phyloP scores from a whole-genome alignment of 2,888 invertebrate species.

The Drosophila borborema region DNA sequence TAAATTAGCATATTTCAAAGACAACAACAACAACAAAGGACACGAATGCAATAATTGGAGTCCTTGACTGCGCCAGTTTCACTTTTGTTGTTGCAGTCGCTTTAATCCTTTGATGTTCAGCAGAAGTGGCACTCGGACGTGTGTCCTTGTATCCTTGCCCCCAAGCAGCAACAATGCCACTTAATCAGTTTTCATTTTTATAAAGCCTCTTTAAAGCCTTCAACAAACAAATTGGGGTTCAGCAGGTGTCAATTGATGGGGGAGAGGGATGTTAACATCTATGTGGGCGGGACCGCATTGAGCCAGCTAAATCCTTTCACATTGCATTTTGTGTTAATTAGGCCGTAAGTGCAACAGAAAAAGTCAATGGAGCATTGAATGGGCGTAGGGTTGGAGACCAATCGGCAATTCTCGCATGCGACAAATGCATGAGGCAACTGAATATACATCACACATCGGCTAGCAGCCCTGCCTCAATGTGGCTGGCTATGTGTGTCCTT shows the following conservation, averaged over 20 bases:
- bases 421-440: slow-evolving; percentile 48
- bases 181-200: slow-evolving; percentile 57
- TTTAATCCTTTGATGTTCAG: slow-evolving; percentile 80
- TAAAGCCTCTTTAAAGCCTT: slow-evolving; percentile 27
- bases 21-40: slow-evolving; percentile 44
- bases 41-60: slow-evolving; percentile 76
- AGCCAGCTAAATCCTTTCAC: slow-evolving; percentile 46
- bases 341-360: slow-evolving; percentile 49
- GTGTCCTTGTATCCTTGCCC: slow-evolving; percentile 64
- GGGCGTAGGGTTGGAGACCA: not conserved
- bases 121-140: slow-evolving; percentile 73
- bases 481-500: slow-evolving; percentile 59
- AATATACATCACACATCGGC: slow-evolving; percentile 35
- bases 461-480: slow-evolving; percentile 72
- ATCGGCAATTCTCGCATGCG: slow-evolving; percentile 61
- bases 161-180: slow-evolving; percentile 49
- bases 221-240: slow-evolving; percentile 27
- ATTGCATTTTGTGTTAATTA: slow-evolving; percentile 65
- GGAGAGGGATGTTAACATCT: not conserved
- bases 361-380: slow-evolving; percentile 35
- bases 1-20: slow-evolving; percentile 82
- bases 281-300: slow-evolving; percentile 5
- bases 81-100: slow-evolving; percentile 67
- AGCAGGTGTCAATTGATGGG: slow-evolving; percentile 35
- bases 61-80: slow-evolving; percentile 73